phyloP scores from a whole-genome alignment of 37 sponge, comb jelly and placozoan genomes.

The Cladorhizidae sp. region DNA sequence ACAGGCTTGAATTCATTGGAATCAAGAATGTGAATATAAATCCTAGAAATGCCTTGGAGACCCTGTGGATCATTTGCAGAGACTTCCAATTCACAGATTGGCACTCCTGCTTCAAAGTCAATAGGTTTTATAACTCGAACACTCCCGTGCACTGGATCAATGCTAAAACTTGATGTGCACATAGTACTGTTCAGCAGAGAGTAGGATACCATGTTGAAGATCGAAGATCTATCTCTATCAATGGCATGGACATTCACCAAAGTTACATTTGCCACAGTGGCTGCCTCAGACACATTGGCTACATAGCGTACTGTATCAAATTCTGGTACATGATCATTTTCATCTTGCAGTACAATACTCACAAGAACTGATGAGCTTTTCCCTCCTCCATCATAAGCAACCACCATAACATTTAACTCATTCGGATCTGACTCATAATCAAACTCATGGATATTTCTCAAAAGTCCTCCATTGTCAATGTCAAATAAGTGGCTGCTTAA shows the following conservation, averaged over 20 bases:
- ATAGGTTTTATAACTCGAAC: slow-evolving; percentile 7
- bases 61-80: slow-evolving; percentile 31
- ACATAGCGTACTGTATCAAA: slow-evolving; percentile 23
- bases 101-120: slow-evolving; percentile 52
- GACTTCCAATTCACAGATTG: slow-evolving; percentile 19
- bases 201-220: slow-evolving; percentile 33
- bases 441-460: slow-evolving; percentile 33
- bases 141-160: slow-evolving; percentile 20
- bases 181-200: slow-evolving; percentile 3
- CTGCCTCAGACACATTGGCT: slow-evolving; percentile 33
- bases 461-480: slow-evolving; percentile 29
- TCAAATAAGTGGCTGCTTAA: slow-evolving; percentile 14
- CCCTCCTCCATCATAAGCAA: slow-evolving; percentile 68
- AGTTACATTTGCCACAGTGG: not conserved
- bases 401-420: slow-evolving; percentile 19
- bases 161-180: slow-evolving; percentile 4
- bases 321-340: slow-evolving; percentile 60
- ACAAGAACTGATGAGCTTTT: slow-evolving; percentile 33
- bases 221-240: slow-evolving; percentile 38
- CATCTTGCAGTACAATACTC: slow-evolving; percentile 33
- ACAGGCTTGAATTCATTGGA: slow-evolving; percentile 51
- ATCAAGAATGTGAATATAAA: slow-evolving; percentile 15
- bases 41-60: not conserved
- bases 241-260: slow-evolving; percentile 35
- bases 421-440: slow-evolving; percentile 59